Evolutionary conservation across 2,113 vertebrate species (phyloP).

Genomic region (Typhlomys cinereus): DNA sequence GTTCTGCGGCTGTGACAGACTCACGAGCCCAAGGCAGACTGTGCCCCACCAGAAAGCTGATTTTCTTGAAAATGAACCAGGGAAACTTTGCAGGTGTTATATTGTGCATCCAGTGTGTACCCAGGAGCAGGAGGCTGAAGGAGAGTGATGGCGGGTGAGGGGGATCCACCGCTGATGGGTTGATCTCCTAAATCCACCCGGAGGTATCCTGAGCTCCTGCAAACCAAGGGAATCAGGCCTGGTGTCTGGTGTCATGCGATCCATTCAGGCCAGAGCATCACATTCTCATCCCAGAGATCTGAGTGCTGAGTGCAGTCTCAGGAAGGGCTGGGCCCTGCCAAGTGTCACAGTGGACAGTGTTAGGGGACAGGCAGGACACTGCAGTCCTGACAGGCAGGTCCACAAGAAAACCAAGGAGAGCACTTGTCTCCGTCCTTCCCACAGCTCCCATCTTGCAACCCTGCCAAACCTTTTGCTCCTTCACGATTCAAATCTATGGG

Average conservation of each 20-base stretch:
- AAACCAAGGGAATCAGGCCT: slow-evolving; percentile 76
- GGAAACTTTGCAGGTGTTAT: slow-evolving; percentile 64
- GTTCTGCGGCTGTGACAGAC: not conserved
- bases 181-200: slow-evolving; percentile 64
- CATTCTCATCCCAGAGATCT: too few species aligned
- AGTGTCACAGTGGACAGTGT: slow-evolving; percentile 54
- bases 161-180: slow-evolving; percentile 14
- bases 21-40: slow-evolving; percentile 3
- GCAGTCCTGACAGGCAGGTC: not conserved
- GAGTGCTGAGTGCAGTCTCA: slow-evolving; percentile 68
- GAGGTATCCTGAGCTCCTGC: slow-evolving; percentile 77
- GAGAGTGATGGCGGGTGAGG: slow-evolving; percentile 51
- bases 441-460: too few species aligned
- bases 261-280: slow-evolving; percentile 74
- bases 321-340: slow-evolving; percentile 66
- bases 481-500: too few species aligned
- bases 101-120: slow-evolving; percentile 46
- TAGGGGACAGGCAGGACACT: not conserved
- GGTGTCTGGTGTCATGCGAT: slow-evolving; percentile 70
- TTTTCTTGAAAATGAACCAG: slow-evolving; percentile 70
- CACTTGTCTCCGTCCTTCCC: not conserved
- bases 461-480: too few species aligned
- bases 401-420: not conserved
- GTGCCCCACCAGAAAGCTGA: slow-evolving; percentile 3
- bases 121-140: slow-evolving; percentile 61